phyloP scores from a whole-genome alignment of 2,797 vertebrate species.

The Rhinichthys osculus region DNA sequence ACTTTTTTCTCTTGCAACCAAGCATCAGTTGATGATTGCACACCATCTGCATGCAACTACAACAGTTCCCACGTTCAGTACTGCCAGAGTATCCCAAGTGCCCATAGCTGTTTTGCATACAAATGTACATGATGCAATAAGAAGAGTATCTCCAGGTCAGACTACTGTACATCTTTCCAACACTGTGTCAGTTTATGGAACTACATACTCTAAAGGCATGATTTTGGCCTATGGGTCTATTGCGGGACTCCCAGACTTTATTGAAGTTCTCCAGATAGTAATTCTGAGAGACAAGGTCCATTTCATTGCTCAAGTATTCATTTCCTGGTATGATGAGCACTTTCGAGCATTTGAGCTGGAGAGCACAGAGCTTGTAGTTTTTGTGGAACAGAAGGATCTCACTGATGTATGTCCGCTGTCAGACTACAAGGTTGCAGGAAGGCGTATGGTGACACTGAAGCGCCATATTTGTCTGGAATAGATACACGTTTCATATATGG shows the following conservation, averaged over 20 bases:
- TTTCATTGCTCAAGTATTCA: constrained; percentile 21
- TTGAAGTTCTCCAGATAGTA: constrained; percentile 42
- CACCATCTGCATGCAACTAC: constrained; percentile 39
- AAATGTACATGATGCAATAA: constrained; percentile 31
- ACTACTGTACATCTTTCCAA: constrained; percentile 46
- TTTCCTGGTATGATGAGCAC: constrained; percentile 41
- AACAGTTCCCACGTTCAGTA: constrained; percentile 7
- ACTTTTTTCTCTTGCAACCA: constrained; percentile 31
- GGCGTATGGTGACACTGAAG: constrained; percentile 18
- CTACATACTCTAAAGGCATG: constrained; percentile 33
- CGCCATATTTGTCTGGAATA: constrained; percentile 22
- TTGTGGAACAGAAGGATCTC: constrained; percentile 47
- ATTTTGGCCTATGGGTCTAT: constrained; percentile 46
- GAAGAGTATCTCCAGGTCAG: constrained; percentile 35
- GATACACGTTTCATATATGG: constrained; percentile 1
- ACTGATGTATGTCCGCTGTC: constrained; percentile 35
- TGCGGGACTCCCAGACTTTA: constrained; percentile 42
- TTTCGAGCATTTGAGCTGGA: constrained; percentile 11
- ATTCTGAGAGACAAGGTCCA: constrained; percentile 28
- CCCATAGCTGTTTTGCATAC: constrained; percentile 14
- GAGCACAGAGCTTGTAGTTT: constrained; percentile 36
- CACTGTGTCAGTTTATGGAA: constrained; percentile 35
- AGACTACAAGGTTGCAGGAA: constrained; percentile 42
- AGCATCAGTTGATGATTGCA: constrained; percentile 38
- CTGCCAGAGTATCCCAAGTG: constrained; percentile 26